Evolutionary conservation across 2,113 vertebrate species (phyloP), one percentile per base, ranked within the genome.

Genomic region (Ceratotherium simum): DNA sequence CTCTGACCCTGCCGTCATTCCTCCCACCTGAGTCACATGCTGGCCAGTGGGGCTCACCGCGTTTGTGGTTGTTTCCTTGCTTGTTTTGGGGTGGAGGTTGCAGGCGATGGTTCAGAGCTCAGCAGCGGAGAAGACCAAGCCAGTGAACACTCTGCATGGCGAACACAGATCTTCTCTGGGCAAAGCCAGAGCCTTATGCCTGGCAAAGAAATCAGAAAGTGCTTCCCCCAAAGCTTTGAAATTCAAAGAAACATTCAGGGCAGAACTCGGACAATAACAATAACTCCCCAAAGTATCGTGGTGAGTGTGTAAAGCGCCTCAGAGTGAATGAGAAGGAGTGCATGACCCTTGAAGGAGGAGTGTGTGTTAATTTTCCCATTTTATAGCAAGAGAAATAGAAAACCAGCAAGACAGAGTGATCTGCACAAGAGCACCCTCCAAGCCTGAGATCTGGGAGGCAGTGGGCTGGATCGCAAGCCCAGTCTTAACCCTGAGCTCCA

Each of bases 381-480:
- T 18, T 3, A 25, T 0, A 42, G 70, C 12, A 42, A 27, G 23
- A n/a, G 29, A 39, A 23, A 29, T 5, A 21, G 36, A 80, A 25
- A 5, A 54, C 67, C 60, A 25, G 46, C 1, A 12, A 21, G 42
- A 23, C 0, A 14, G 31, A 8, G 3, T 0, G 8, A 20, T 0
- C 3, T 3, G 0, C 36, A 2, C 42, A 3, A 25, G 58, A 31
- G 11, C 29, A 7, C 33, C 25, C 42, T 16, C 17, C 0, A 3
- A 31, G 8, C 12, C 62, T 8, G 21, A 4, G 36, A 31, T 8
- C 48, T 67, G 54, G 48, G 20, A 58, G 48, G 25, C 0, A 1
- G 14, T 1, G 6, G 48, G 9, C 0, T 39, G 25, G 14, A 42
- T 16, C 7, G 1, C 46, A 20, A 64, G 46, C 39, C 23, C 60